Conservation (phyloP, 2,888 invertebrate genomes). For the Acholoe squamosa region DNA sequence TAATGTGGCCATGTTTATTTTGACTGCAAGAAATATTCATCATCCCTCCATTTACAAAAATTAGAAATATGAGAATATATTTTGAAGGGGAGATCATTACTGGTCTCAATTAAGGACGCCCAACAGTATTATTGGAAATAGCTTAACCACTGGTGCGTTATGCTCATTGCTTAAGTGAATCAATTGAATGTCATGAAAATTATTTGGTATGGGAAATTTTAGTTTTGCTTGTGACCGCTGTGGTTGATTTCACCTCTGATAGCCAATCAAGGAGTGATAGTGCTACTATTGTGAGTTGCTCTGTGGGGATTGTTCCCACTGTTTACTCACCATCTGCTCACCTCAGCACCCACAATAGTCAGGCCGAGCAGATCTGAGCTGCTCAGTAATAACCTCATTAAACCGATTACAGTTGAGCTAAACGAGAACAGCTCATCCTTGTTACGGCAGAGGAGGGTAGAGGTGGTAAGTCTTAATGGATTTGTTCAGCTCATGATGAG, state of each 20-base stretch:
- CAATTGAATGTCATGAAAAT: too few relatives aligned
- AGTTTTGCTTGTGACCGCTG: too few relatives aligned
- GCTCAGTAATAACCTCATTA: conserved; percentile 50
- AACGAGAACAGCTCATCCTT: background rate
- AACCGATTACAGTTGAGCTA: conserved; percentile 2
- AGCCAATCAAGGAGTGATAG: conserved; percentile 4
- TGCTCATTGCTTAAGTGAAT: too few relatives aligned
- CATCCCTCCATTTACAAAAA: too few relatives aligned
- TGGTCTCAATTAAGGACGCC: too few relatives aligned
- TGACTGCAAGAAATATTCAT: too few relatives aligned
- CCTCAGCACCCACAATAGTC: conserved; percentile 7
- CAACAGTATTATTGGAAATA: too few relatives aligned
- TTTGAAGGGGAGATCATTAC: too few relatives aligned
- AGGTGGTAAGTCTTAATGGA: background rate
- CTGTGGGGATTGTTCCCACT: conserved; percentile 18
- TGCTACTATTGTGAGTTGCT: background rate
- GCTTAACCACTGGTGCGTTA: too few relatives aligned
- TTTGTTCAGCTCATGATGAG: background rate
- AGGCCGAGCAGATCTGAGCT: background rate
- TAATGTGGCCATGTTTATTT: too few relatives aligned
- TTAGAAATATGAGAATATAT: too few relatives aligned
- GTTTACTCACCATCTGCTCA: conserved; percentile 38
- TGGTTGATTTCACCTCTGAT: background rate
- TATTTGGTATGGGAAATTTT: too few relatives aligned
- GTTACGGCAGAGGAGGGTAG: background rate